A percentile compares a stretch with the other conserved stretches of the same genome.
Conservation (phyloP, 2,888 invertebrate species). For the Hyposoter didymator region DNA sequence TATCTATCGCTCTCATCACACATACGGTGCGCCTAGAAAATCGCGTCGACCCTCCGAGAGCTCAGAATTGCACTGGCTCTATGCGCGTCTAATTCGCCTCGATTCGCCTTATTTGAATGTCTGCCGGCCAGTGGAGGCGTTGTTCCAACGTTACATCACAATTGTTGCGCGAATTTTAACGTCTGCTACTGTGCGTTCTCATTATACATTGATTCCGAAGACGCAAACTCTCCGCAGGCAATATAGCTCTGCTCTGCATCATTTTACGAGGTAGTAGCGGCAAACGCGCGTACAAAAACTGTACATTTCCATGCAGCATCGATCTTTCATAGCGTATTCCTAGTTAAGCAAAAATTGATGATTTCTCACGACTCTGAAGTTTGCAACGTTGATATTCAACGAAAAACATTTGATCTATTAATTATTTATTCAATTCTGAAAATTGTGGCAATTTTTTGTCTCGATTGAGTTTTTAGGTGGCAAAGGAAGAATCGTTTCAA, state of each 20-base stretch:
- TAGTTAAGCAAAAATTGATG: neutral
- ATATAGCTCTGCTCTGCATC: neutral
- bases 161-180: conserved; percentile 60
- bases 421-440: too few species aligned
- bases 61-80: conserved; percentile 42
- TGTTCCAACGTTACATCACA: conserved; percentile 69
- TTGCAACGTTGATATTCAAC: too few species aligned
- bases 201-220: conserved; percentile 19
- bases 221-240: conserved; percentile 8
- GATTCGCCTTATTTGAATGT: conserved; percentile 69
- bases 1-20: conserved; percentile 69
- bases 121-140: conserved; percentile 66
- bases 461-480: too few species aligned
- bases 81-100: conserved; percentile 32
- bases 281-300: neutral
- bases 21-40: conserved; percentile 60
- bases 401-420: too few species aligned
- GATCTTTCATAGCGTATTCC: neutral
- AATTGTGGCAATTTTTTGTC: too few species aligned
- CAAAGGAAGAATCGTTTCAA: too few species aligned
- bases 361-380: too few species aligned
- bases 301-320: neutral
- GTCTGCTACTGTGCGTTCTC: conserved; percentile 23
- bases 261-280: neutral
- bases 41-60: conserved; percentile 60